Conservation (phyloP, 2,888 invertebrate species). For the Hyppa rectilinea region DNA sequence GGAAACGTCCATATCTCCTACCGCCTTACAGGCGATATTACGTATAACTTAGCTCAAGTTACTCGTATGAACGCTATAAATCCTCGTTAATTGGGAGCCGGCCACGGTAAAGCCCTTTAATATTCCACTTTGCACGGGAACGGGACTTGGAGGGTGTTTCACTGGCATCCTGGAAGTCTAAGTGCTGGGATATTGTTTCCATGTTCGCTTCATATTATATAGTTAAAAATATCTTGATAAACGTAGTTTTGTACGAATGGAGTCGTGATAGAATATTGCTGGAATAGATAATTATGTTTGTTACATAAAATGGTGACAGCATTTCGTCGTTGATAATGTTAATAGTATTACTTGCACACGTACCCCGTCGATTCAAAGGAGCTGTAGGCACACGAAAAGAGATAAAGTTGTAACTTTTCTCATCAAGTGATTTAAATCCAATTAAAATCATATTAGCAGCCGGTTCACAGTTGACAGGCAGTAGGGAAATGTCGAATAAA, state of each 20-base stretch:
- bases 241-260: not conserved
- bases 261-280: not conserved
- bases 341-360: not conserved
- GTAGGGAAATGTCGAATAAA: not conserved
- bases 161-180: constrained; percentile 8
- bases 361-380: not conserved
- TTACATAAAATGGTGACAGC: not conserved
- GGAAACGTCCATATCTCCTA: constrained; percentile 4
- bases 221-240: not conserved
- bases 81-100: constrained; percentile 67
- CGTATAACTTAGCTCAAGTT: constrained; percentile 56
- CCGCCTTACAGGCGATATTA: constrained; percentile 44
- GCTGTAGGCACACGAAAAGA: not conserved
- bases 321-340: not conserved
- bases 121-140: constrained; percentile 57
- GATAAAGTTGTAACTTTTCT: not conserved
- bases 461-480: not conserved
- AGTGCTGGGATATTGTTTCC: not conserved
- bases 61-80: constrained; percentile 64
- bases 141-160: constrained; percentile 35
- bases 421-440: not conserved
- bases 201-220: not conserved
- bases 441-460: constrained; percentile 24
- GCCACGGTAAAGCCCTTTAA: constrained; percentile 50
- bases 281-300: not conserved